Evolutionary conservation across 1,140 invertebrate genomes (phyloP), one percentile per base, ranked within the genome.

Genomic region (Drosophila dunni): DNA sequence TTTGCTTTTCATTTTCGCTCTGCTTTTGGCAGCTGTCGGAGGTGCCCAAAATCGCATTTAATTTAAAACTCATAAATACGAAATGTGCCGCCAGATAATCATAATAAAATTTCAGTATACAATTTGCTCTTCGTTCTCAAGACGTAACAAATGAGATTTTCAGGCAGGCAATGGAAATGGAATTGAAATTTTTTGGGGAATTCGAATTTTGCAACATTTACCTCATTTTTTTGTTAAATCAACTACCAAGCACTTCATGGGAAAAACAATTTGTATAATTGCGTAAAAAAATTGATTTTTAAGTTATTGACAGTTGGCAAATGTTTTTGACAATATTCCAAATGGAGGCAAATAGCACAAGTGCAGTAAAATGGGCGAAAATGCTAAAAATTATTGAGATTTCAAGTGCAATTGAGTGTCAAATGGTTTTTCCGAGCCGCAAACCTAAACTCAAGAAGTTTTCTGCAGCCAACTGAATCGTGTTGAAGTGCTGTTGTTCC

Each of bases 61-160:
- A 88, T 86, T 86, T 86, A 79, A 86, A 86, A 86, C 83, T 86
- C 83, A 86, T 86, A 86, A 86, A 86, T 86, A 86, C 83, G 69
- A 86, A 86, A 86, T 86, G 83, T 66, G 66, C 54, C 62, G 56
- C 48, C 62, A 33, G 62, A 79, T 81, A 75, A 85, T 85, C 75
- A 85, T 79, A 80, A 85, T 85, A 85, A 71, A 78, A 78, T 75
- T 80, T 73, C 66, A 70, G 51, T 29, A 63, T 42, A 68, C 64
- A 73, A 73, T 68, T 68, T 51, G n/a, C 13, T 44, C 46, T 44
- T 53, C 24, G 9, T 38, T n/a, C 2, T 13, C 29, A 24, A 17
- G 38, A 10, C 34, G 15, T 77, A 80, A 68, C 64, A 51, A 71
- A 86, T 78, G 77, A 74, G 62, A 65, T 71, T 81, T 70, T 58